Base-by-base conservation (phyloP, 2,888 invertebrate species). In the Andricus curvator region DNA sequence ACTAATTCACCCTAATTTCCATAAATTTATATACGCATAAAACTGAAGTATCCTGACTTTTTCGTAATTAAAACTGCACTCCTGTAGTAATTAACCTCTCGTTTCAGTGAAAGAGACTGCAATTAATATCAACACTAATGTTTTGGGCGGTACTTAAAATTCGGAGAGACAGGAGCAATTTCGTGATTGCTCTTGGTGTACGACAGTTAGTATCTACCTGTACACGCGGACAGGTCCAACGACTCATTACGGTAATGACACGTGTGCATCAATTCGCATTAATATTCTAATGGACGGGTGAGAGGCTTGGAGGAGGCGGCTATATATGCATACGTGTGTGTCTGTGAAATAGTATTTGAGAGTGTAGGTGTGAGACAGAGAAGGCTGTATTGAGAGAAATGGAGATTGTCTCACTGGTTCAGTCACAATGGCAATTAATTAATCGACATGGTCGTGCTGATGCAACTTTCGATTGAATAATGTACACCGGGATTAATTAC, bases 201-300 rank as follows among this genome's bases (percentile, higher is more conserved):
- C 87, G 89, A 89, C 91, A 90, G 90, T 90, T 89, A 90, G 88
- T 82, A 81, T 82, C 83, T 84, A 83, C 83, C 83, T 82, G 81
- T 83, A 68, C 80, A 79, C 78, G 86, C 81, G 86, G 87, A 87
- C 88, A 89, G 88, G 89, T 89, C 88, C 88, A 88, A 89, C 88
- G 90, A 91, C 91, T 91, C 92, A 92, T 92, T 92, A 92, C 90
- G 87, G 89, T 92, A 92, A 92, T 92, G 91, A 92, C 91, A 91
- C 91, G 90, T 89, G 87, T 88, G 91, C 92, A 92, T 92, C 91
- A 91, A 92, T 92, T 91, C 91, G 90, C 90, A 91, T 91, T 92
- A 92, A 92, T 92, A 92, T 91, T 92, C 91, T 92, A 92, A 92
- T 92, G 92, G 91, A 89, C 86, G 83, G 81, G 83, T 70, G 80